Conservation (phyloP, 1,140 invertebrate genomes). For the Scaptodrosophila lebanonensis region DNA sequence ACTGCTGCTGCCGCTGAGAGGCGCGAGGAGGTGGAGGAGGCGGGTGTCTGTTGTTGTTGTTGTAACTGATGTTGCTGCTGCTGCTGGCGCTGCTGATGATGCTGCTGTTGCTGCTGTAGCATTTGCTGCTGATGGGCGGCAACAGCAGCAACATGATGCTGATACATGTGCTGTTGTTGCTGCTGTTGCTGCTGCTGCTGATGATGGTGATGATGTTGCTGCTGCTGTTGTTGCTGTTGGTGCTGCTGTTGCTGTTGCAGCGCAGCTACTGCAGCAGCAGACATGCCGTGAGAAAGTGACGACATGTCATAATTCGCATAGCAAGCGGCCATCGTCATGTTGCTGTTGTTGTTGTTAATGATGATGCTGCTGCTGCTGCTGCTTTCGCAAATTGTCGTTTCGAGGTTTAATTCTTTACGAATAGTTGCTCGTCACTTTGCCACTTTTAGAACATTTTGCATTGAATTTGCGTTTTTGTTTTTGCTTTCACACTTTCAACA, state of each 20-base stretch:
- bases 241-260: conserved; percentile 61
- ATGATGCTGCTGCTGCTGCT: conserved; percentile 22
- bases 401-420: conserved; percentile 31
- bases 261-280: conserved; percentile 48
- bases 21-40: not conserved
- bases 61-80: conserved; percentile 21
- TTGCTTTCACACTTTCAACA: conserved; percentile 20
- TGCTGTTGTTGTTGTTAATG: conserved; percentile 24
- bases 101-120: conserved; percentile 20
- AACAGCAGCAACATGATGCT: conserved; percentile 3
- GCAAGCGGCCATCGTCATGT: conserved; percentile 77
- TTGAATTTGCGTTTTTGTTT: conserved; percentile 30
- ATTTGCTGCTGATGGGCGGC: conserved; percentile 8
- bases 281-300: conserved; percentile 42
- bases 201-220: conserved; percentile 35
- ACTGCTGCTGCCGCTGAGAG: not conserved
- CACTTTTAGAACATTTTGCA: conserved; percentile 39
- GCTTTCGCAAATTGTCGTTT: conserved; percentile 29
- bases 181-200: conserved; percentile 36
- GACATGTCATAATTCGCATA: conserved; percentile 77
- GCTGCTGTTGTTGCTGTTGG: conserved; percentile 49
- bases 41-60: conserved; percentile 8
- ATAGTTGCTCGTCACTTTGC: conserved; percentile 22
- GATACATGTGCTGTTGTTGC: conserved; percentile 1
- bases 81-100: conserved; percentile 15